These are phyloP conservation scores for Hesperia comma DNA, from an alignment of 2,888 invertebrate species.

Conservation along the genomic window DNA sequence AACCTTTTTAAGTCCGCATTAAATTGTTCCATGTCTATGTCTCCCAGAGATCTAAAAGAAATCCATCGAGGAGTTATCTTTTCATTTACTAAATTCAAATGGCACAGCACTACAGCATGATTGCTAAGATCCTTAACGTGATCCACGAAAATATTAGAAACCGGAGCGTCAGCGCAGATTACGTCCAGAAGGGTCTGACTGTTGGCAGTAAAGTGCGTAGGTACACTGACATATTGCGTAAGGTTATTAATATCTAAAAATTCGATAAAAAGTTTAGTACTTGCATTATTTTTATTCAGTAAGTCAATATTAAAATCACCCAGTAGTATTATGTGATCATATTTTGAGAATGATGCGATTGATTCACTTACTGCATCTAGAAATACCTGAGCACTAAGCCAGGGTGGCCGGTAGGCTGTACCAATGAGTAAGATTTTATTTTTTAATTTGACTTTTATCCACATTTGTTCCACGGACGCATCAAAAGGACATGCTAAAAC, in stretches of 20 bases:
- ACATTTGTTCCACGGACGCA: constrained; percentile 33
- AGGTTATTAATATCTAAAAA: too few species aligned
- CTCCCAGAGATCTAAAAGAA: constrained; percentile 28
- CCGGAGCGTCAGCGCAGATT: too few species aligned
- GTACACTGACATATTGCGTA: too few species aligned
- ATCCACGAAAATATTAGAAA: too few species aligned
- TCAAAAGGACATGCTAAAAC: too few species aligned
- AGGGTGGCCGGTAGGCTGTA: too few species aligned
- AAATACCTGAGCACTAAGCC: constrained; percentile 1
- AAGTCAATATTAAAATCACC: too few species aligned
- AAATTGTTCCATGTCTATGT: constrained; percentile 26
- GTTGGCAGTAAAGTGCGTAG: too few species aligned
- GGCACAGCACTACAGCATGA: neutral
- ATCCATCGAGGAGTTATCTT: neutral
- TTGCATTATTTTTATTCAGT: too few species aligned
- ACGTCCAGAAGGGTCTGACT: too few species aligned
- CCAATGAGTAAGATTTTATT: neutral
- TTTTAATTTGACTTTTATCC: neutral
- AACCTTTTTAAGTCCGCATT: constrained; percentile 16
- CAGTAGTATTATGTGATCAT: too few species aligned
- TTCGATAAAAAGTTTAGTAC: too few species aligned
- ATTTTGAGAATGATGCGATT: neutral
- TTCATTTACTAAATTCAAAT: neutral
- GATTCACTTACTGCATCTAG: neutral
- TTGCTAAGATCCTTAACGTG: neutral